Evolutionary conservation across 2,113 vertebrate genomes (phyloP), one percentile per base, ranked within the genome.

Genomic region (Hiodon tergisus): DNA sequence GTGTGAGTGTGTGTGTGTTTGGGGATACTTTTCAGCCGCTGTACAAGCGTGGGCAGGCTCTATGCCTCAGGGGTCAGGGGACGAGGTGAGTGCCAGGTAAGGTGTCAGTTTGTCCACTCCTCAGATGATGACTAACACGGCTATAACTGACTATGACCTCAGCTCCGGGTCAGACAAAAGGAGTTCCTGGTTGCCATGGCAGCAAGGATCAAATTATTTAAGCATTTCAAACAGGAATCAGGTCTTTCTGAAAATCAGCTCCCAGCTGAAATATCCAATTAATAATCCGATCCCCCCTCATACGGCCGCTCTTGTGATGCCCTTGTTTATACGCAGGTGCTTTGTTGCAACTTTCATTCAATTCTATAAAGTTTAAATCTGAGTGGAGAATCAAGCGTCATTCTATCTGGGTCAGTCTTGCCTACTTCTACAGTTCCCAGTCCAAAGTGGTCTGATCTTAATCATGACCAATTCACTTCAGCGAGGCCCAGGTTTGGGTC

Each of bases 101-200:
- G n/a, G 78, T 76, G 76, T 77, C 52, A 72, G 47, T 52, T 13
- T 17, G 2, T 6, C 50, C n/a, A 53, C 6, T 76, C 82, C 81
- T 74, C 80, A 83, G 84, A 83, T 78, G 69, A 78, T 89, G 88
- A 91, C 79, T 91, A 89, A 91, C 80, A 81, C 69, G 73, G 81
- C 83, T 81, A 80, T 83, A 85, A 88, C 76, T 80, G 78, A 81
- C 80, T 83, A 80, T 89, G 85, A 84, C 86, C 84, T 82, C 78
- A 80, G 83, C 82, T 78, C 70, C 79, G 71, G 76, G 85, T 78
- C 81, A 71, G 67, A 69, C 78, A 75, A 83, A 78, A 78, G 80
- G 85, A 78, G 78, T 79, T 75, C 86, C 88, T 81, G 77, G 89
- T 90, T 88, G 86, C 80, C 86, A 89, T 87, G 85, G 85, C 85